Evolutionary conservation across 2,113 vertebrate genomes (phyloP), one percentile per base, ranked within the genome.

Genomic region (Charadrius vociferus): DNA sequence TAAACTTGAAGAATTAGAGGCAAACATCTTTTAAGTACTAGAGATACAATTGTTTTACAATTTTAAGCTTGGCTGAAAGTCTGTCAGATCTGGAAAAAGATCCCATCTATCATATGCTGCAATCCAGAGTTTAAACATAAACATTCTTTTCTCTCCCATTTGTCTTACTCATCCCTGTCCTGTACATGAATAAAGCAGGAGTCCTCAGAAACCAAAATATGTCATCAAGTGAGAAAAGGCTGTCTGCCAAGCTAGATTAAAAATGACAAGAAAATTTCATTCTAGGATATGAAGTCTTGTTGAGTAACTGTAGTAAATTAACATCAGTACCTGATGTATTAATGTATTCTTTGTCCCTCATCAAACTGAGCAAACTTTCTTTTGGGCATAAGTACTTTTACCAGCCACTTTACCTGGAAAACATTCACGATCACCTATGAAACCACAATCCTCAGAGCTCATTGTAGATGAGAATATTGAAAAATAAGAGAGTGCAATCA

Each of bases 101-200:
- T 5, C 23, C n/a, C 30, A 84, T 94, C 56, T 63, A 68, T 93
- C 78, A 87, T 34, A 34, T 1, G 0, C 16, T 81, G 27, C 16
- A 87, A 58, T 72, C 34, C 52, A 75, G 61, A 32, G 21, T 85
- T 95, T 85, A 81, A 96, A 61, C 52, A 85, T 29, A 93, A 96
- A 85, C 73, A 72, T 27, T 43, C 18, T 50, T 75, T 78, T 93
- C 61, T 71, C 58, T 93, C 61, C 20, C 37, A 75, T 93, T 93
- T 95, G 20, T 94, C 73, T 93, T 90, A 61, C 36, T 87, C 77
- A 36, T 47, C 43, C 16, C 10, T 16, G 4, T 62, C 50, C n/a
- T 23, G 37, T 36, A 52, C 47, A 75, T 16, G 43, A 85, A 89
- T 87, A 87, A 85, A 89, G 61, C 73, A 85, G 43, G 52, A 94